Base-by-base conservation (phyloP, 1,140 invertebrate species). In the Eupeodes corollae region DNA sequence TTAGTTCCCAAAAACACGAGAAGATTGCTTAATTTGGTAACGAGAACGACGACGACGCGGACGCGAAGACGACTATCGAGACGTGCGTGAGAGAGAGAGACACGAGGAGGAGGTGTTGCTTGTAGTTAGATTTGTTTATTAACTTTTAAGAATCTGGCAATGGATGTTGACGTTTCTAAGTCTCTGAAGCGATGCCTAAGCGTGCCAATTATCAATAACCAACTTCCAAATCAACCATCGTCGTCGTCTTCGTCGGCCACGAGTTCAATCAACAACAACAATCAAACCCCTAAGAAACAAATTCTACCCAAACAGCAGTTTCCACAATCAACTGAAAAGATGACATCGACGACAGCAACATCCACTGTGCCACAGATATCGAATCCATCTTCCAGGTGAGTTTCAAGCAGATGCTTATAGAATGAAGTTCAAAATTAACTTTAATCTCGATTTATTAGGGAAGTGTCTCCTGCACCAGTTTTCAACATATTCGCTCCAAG, bases 131-230 rank as follows among this genome's bases (percentile, higher is more conserved):
- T 37, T 35, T 49, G 21, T 26, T 8, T 5, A 14, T n/a, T n/a
- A n/a, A n/a, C n/a, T 37, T 37, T 14, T n/a, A 15, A 48, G 26
- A 13, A 21, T 31, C 19, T 48, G 18, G n/a, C n/a, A 39, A 32
- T 5, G 47, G 40, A 79, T 68, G 70, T 79, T 72, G 74, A 78
- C 59, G 73, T 70, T 55, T 72, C 74, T 13, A 71, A 78, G 49
- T 77, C 76, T 44, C 69, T 88, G 26, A 88, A 88, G 70, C 73
- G 86, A 59, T 87, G 83, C 49, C 84, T 79, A 57, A 88, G 85
- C 74, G 86, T 86, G 52, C 86, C 86, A 49, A 86, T 88, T 77
- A 87, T 88, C 55, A 84, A 86, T 64, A 77, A 82, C 59, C 73
- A 77, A 26, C 42, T 35, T 26, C 21, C 74, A 63, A 60, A 61